Conservation (phyloP, 2,797 vertebrate genomes). For the Falco concolor region DNA sequence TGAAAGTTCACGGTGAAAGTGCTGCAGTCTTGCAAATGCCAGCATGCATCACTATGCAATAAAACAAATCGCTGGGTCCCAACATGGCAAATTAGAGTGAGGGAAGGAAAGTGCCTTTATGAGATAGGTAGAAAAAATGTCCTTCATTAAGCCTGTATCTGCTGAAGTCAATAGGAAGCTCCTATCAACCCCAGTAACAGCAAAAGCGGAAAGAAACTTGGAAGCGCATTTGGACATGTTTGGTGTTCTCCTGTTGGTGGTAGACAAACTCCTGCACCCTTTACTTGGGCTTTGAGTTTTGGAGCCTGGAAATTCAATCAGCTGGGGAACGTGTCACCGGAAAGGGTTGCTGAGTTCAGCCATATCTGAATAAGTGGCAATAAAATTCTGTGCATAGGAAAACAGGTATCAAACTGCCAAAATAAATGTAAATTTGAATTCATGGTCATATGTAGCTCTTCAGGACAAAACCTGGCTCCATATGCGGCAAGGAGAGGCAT, state of each 20-base stretch:
- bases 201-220: slow-evolving; percentile 17
- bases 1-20: neutral
- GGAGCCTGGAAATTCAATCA: neutral
- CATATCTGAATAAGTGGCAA: neutral
- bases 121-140: neutral
- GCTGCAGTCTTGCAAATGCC: neutral
- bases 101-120: neutral
- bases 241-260: slow-evolving; percentile 44
- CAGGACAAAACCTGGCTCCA: neutral
- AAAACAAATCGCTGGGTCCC: neutral
- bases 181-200: neutral
- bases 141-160: neutral
- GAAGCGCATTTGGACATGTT: neutral
- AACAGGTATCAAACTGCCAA: slow-evolving; percentile 47
- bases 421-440: slow-evolving; percentile 58
- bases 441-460: neutral
- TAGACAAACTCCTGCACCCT: neutral
- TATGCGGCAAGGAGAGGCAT: neutral
- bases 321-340: neutral
- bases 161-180: neutral
- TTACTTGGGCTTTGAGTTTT: neutral
- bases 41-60: neutral
- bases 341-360: neutral
- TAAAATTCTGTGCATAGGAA: neutral
- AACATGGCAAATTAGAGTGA: neutral